These are phyloP conservation scores for Dasypus novemcinctus DNA, from an alignment of 2,113 vertebrate species.

Conservation along the genomic window DNA sequence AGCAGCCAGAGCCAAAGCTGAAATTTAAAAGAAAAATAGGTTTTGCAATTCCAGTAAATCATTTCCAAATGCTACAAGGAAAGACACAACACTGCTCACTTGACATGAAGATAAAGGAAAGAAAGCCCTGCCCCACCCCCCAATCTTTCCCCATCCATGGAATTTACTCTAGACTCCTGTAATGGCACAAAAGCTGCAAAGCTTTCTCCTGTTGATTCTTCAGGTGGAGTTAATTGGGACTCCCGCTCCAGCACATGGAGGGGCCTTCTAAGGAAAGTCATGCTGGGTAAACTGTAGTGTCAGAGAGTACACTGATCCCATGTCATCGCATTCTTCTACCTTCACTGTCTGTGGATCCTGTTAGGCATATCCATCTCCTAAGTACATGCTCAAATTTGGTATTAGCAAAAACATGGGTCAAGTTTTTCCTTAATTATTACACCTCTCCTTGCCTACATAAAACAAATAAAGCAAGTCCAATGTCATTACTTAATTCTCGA, in stretches of 20 bases:
- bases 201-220: not conserved
- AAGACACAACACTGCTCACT: slow-evolving; percentile 78
- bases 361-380: not conserved
- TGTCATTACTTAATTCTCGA: not conserved
- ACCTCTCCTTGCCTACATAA: slow-evolving; percentile 43
- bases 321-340: not conserved
- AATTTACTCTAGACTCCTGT: slow-evolving; percentile 26
- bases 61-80: slow-evolving; percentile 80
- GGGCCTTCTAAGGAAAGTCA: slow-evolving; percentile 52
- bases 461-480: slow-evolving; percentile 2
- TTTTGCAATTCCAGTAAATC: slow-evolving; percentile 91
- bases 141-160: slow-evolving; percentile 31
- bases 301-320: not conserved
- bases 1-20: slow-evolving; percentile 86
- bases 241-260: not conserved
- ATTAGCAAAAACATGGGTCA: slow-evolving; percentile 16
- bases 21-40: slow-evolving; percentile 78
- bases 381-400: not conserved
- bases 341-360: slow-evolving; percentile 16
- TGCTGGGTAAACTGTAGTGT: slow-evolving; percentile 25
- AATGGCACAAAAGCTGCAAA: not conserved
- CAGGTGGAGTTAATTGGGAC: not conserved
- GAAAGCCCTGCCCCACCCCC: slow-evolving; percentile 18
- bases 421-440: slow-evolving; percentile 33
- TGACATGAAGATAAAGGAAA: slow-evolving; percentile 63